Evolutionary conservation across 2,113 vertebrate species (phyloP).

Genomic region (Bos indicus): DNA sequence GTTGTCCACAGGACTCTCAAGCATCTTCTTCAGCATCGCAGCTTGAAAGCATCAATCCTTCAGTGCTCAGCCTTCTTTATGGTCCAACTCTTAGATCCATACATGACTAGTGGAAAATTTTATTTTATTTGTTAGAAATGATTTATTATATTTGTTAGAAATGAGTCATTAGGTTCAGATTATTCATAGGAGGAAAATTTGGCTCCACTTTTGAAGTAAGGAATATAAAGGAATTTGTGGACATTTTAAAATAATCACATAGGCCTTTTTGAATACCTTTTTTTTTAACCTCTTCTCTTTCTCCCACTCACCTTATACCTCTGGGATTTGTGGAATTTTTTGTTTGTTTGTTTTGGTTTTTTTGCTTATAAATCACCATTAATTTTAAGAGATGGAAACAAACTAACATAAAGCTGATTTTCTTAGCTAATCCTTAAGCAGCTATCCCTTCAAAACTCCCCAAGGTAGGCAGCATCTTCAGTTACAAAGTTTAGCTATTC

Average conservation of each 20-base stretch:
- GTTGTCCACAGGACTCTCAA: background rate
- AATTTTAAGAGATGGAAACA: background rate
- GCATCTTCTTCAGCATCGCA: background rate
- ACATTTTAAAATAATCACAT: background rate
- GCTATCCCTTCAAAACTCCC: background rate
- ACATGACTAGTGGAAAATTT: background rate
- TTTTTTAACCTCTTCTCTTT: background rate
- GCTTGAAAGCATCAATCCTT: background rate
- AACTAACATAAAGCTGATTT: background rate
- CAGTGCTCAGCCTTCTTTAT: background rate
- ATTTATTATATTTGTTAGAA: background rate
- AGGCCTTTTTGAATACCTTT: background rate
- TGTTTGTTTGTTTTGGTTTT: background rate
- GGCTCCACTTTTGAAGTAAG: background rate
- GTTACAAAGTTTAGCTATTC: background rate
- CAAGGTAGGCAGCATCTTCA: background rate
- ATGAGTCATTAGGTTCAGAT: background rate
- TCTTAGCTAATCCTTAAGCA: background rate
- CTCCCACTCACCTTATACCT: background rate
- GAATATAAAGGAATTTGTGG: background rate
- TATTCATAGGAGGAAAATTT: background rate
- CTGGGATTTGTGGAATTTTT: background rate
- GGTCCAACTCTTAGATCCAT: background rate
- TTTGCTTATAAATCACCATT: background rate
- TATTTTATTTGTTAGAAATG: background rate